Evolutionary conservation across 1,140 invertebrate species (phyloP), one percentile per base, ranked within the genome.

Genomic region (Lysiphlebus fabarum): DNA sequence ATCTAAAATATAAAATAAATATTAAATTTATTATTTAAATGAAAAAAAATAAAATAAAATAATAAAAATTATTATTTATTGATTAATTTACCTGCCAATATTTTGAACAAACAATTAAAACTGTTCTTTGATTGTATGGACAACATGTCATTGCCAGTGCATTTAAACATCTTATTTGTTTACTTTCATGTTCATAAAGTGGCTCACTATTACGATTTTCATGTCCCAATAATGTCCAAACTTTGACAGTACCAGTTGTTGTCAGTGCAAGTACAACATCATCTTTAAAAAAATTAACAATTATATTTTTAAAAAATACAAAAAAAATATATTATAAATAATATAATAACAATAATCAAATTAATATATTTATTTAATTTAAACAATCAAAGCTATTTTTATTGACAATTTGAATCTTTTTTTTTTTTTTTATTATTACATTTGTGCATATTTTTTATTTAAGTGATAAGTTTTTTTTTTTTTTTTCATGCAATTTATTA

Each of bases 171-270:
- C 91, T 85, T 41, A 99, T 96, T 73, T 95, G 92, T 78, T 99
- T 99, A 37, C 94, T 98, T 75, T 99, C 97, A 77, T 99, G 94
- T 78, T 99, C 97, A 73, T 93, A 96, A 38, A 98, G 86, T 1
- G 92, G 89, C 69, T 94, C 88, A 8, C 87, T 87, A 66, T 90
- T 88, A 68, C 90, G 92, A 66, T 90, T 88, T 74, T 98, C 95
- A 61, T 90, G 86, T 6, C 93, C 93, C 40, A 88, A 82, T 4
- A 99, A 81, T 0, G 95, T 97, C 97, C 97, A 99, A 0, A 99
- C 92, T 82, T 99, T 99, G 6, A 99, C 93, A 50, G 93, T 95
- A 38, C 97, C 97, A 10, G 95, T 95, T 41, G 96, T 95, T 8
- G 96, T 96, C 47, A 99, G 85, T 12, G 93, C 97, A 66, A 99